Evolutionary conservation across 2,797 vertebrate genomes (phyloP), one percentile per base, ranked within the genome.

Genomic region (Karalla daura): DNA sequence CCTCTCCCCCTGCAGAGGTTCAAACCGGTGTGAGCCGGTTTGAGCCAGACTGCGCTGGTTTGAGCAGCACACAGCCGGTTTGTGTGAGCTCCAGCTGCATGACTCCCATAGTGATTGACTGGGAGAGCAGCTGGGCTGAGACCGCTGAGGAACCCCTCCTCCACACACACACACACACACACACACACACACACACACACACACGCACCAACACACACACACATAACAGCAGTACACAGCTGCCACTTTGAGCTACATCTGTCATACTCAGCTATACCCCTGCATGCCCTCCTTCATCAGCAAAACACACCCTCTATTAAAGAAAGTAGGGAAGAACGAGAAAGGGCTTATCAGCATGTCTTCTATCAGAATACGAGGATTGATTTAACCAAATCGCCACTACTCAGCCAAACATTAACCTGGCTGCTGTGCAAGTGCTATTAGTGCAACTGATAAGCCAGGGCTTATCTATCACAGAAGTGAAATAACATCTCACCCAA

Each of bases 11-110:
- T 78, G 79, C 80, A 81, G 81, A 80, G 84, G 84, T 82, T 81
- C 50, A 74, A 93, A 89, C 92, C 66, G 41, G 92, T 73, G 24
- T 52, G 56, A 88, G 61, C 92, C 80, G 27, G 93, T 93, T 88
- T 89, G 74, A 93, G 64, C 89, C 68, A 23, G 93, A 86, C 78
- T 82, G 74, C 69, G 70, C 92, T 67, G 87, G 74, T 80, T 88
- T 76, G 64, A 86, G 80, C 93, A 84, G 93, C 90, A 90, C 84
- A 81, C 77, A 86, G 91, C 92, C 83, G 67, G 93, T 94, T 93
- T 89, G 85, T 76, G 83, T 81, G 63, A 89, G 87, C 83, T 76
- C 85, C 91, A 92, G 88, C 89, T 92, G 90, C 73, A 83, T 53
- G 44, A 72, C 63, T 46, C 77, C 50, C 68, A 78, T 52, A 62